Evolutionary conservation across 2,797 vertebrate species (phyloP), one percentile per base, ranked within the genome.

Genomic region (Cirrhinus molitorella): DNA sequence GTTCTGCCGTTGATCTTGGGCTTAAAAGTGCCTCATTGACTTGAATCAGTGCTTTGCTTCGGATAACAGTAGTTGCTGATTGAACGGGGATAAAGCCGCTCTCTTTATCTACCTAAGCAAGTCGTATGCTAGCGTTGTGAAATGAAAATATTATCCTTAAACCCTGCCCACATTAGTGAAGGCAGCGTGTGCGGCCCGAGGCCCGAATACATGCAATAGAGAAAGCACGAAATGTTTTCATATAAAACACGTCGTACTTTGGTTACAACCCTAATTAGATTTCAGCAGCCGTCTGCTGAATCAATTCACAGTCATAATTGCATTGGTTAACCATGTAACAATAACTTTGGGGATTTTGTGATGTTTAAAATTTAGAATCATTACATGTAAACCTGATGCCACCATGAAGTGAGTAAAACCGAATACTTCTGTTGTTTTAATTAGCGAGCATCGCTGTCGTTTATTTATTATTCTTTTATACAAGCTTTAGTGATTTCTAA

Each of bases 271-370:
- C 59, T 86, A 87, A 87, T 87, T 80, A 77, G 68, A 87, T 88
- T 63, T 84, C 23, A 80, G 63, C 81, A 31, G 81, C 45, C 68
- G 51, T 84, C 84, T 85, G 74, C 65, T 84, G 70, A 84, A 81
- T 85, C 81, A 86, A 84, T 87, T 79, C 63, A 79, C 61, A 86
- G 85, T 83, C 79, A 73, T 86, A 79, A 76, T 87, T 86, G 59
- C 67, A 61, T 85, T 57, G 88, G 86, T 86, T 86, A 86, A 89
- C 86, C 86, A 86, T 81, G 68, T 77, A 86, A 89, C 53, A 79
- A 83, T 86, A 72, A 83, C 85, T 80, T 57, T 85, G 28, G 49
- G 55, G 63, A 79, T 77, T 85, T 71, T 70, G 63, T 75, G 78
- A 74, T 83, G 80, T 80, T 83, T 77, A 25, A 84, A 84, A 87